Base-by-base conservation (phyloP, 2,113 vertebrate species). In the Fregata magnificens region DNA sequence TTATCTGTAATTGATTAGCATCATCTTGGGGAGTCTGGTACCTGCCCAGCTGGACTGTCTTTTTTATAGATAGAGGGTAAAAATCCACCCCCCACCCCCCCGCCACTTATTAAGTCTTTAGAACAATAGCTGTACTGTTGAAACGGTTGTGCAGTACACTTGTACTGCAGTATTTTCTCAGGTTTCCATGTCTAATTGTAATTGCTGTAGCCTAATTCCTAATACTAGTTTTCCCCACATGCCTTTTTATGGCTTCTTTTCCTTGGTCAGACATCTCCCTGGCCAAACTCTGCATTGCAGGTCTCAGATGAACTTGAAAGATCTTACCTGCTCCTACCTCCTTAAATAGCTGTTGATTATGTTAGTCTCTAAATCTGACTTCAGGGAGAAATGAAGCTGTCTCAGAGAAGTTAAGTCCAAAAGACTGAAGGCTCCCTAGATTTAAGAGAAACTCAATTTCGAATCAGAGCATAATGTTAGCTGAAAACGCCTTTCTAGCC, bases 51-150 rank as follows among this genome's bases (percentile, higher is more conserved):
- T 77, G 13, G 24, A 16, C 7, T 36, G 8, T 9, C 5, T 34
- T 52, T 44, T 62, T 61, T 42, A 9, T 13, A 71, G 36, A 13
- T 11, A 19, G 1, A 28, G 8, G 13, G 29, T 3, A 34, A 67
- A 87, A n/a, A 36, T 18, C 5, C 13, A 42, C 2, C 26, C 5
- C 2, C 20, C 5, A 3, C 1, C 10, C 8, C 3, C 42, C 10
- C 8, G 3, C 42, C 6, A 0, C 22, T 58, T 20, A 28, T 50
- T 38, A 62, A 38, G 34, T 40, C 19, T 69, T 80, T 36, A 67
- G 53, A 62, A 40, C 7, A 34, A 24, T 3, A 31, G 28, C 29
- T 44, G 25, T 25, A 31, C 47, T 66, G 13, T 38, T 56, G 19
- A 62, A 66, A 31, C 19, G 38, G 10, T 42, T 49, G 19, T 0